Conservation (phyloP, 2,113 vertebrate genomes). For the Oenanthe oenanthe region DNA sequence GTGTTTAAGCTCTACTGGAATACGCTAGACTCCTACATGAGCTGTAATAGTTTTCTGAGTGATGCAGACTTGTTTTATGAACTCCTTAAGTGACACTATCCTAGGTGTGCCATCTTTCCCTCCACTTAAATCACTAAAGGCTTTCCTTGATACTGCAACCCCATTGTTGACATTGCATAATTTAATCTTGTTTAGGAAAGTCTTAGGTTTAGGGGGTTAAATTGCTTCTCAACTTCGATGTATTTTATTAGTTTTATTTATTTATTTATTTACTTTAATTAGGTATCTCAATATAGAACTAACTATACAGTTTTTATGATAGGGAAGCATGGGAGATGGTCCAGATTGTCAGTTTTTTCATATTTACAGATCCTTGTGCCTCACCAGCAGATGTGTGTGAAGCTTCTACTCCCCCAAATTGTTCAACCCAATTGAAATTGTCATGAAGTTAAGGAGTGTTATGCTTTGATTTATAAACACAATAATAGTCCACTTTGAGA, state of each 20-base stretch:
- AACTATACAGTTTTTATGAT: not conserved
- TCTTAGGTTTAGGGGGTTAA: not conserved
- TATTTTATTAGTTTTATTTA: not conserved
- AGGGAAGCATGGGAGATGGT: not conserved
- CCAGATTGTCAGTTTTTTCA: not conserved
- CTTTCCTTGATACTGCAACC: fast-evolving
- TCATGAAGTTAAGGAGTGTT: conserved; percentile 2
- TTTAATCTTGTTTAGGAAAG: not conserved
- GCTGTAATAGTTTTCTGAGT: not conserved
- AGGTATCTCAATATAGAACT: not conserved
- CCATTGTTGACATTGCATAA: not conserved
- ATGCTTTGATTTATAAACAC: conserved; percentile 31
- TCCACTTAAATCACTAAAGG: not conserved
- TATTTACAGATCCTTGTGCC: not conserved
- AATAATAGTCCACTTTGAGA: conserved; percentile 37
- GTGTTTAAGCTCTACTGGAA: not conserved
- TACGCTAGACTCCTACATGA: not conserved
- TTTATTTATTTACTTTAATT: not conserved
- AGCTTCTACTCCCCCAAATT: not conserved
- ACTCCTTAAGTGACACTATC: not conserved
- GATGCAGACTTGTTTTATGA: not conserved
- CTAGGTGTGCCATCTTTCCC: not conserved
- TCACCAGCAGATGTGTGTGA: not conserved
- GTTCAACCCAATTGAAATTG: conserved; percentile 8
- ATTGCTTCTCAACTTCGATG: not conserved